phyloP scores from a whole-genome alignment of 2,797 vertebrate species.

The Sarcophilus harrisii region DNA sequence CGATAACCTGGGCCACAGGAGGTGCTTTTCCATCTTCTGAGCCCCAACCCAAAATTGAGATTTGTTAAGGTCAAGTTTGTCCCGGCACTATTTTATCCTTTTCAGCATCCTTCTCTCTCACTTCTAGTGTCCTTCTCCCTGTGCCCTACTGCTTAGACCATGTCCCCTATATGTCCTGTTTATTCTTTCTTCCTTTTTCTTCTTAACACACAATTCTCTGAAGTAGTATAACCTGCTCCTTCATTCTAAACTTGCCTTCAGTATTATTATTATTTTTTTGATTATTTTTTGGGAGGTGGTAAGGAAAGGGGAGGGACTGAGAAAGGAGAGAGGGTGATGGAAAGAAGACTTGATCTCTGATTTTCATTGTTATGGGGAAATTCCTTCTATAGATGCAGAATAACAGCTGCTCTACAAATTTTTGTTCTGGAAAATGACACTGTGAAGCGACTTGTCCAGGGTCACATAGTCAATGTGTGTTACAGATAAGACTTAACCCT shows the following conservation, averaged over 20 bases:
- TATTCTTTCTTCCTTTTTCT: not conserved
- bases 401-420: not conserved
- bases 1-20: not conserved
- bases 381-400: not conserved
- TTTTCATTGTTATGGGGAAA: not conserved
- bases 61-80: not conserved
- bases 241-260: not conserved
- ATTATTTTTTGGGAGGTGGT: not conserved
- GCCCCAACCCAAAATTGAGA: not conserved
- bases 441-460: not conserved
- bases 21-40: not conserved
- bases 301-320: not conserved
- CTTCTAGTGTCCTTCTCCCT: not conserved
- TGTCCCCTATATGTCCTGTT: not conserved
- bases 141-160: not conserved
- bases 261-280: not conserved
- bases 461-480: not conserved
- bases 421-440: not conserved
- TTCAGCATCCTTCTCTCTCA: not conserved
- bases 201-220: not conserved
- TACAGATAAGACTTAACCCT: not conserved
- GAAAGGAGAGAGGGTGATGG: not conserved
- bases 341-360: not conserved
- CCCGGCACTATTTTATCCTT: not conserved
- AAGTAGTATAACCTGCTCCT: not conserved